These are phyloP conservation scores for Eugnorisma glareosa DNA, from an alignment of 2,888 invertebrate species.

Conservation along the genomic window DNA sequence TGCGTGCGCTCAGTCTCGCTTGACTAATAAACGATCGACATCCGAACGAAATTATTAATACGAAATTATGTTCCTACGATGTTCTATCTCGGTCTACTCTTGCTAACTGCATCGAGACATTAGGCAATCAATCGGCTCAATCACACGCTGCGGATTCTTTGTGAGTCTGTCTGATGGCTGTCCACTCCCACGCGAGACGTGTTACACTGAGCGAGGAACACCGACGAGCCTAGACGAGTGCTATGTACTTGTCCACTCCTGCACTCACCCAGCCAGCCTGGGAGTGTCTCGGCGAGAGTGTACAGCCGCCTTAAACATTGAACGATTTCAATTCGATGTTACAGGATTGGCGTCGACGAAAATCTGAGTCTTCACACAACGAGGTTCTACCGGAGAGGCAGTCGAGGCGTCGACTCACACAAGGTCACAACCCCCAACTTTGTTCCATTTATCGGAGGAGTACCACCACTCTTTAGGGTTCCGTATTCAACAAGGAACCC, in stretches of 20 bases:
- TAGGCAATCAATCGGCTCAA: no score
- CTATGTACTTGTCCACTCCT: not conserved
- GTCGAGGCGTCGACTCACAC: conserved; percentile 86
- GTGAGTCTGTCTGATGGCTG: not conserved
- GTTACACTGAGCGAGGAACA: not conserved
- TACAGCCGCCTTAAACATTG: not conserved
- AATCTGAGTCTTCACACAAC: conserved; percentile 73
- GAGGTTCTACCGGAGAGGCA: conserved; percentile 75
- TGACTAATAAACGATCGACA: no score
- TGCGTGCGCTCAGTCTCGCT: not conserved
- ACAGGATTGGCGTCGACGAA: conserved; percentile 69
- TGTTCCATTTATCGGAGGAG: not conserved
- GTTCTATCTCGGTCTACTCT: no score
- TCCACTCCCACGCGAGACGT: not conserved
- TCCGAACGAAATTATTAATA: no score
- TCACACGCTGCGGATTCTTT: no score
- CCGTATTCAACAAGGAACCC: not conserved
- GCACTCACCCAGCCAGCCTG: not conserved
- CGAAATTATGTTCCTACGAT: no score
- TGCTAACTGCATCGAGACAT: not conserved
- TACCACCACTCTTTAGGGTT: not conserved
- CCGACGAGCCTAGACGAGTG: not conserved
- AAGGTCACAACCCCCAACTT: conserved; percentile 70
- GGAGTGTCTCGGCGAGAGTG: not conserved
- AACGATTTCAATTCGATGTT: conserved; percentile 13